Evolutionary conservation across 2,113 vertebrate genomes (phyloP).

Genomic region (Aramus guarauna): DNA sequence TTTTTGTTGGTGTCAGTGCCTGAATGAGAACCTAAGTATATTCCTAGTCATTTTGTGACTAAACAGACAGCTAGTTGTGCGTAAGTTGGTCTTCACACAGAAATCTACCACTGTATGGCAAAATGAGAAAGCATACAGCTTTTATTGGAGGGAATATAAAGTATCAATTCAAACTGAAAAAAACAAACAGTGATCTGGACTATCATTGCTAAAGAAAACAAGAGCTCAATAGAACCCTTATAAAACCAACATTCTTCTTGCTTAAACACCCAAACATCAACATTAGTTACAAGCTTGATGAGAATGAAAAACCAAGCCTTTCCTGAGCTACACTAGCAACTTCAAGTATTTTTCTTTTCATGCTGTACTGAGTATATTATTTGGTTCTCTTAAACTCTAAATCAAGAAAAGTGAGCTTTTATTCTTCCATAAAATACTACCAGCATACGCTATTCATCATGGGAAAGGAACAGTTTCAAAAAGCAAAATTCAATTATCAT

Average conservation of each 20-base stretch:
- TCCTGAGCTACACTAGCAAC: background rate
- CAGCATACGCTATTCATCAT: background rate
- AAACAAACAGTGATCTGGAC: conserved; percentile 42
- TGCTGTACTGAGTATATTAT: background rate
- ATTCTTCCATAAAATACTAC: background rate
- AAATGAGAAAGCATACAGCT: conserved; percentile 39
- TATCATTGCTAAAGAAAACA: conserved; percentile 66
- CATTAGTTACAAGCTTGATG: conserved; percentile 18
- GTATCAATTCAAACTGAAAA: conserved; percentile 56
- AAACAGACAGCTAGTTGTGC: conserved; percentile 15
- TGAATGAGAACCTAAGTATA: background rate
- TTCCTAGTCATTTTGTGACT: background rate
- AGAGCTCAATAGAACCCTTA: conserved; percentile 61
- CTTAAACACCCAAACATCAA: conserved; percentile 53
- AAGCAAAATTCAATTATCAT: background rate
- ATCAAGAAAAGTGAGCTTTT: background rate
- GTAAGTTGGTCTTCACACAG: background rate
- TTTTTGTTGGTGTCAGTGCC: background rate
- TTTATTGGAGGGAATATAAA: conserved; percentile 62
- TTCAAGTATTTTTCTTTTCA: conserved; percentile 41
- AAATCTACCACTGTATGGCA: conserved; percentile 31
- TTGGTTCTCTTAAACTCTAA: background rate
- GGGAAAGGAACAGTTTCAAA: background rate
- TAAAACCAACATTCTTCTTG: conserved; percentile 62
- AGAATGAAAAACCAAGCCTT: background rate